These are phyloP conservation scores for Dromas ardeola DNA, from an alignment of 2,113 vertebrate genomes.

Conservation along the genomic window DNA sequence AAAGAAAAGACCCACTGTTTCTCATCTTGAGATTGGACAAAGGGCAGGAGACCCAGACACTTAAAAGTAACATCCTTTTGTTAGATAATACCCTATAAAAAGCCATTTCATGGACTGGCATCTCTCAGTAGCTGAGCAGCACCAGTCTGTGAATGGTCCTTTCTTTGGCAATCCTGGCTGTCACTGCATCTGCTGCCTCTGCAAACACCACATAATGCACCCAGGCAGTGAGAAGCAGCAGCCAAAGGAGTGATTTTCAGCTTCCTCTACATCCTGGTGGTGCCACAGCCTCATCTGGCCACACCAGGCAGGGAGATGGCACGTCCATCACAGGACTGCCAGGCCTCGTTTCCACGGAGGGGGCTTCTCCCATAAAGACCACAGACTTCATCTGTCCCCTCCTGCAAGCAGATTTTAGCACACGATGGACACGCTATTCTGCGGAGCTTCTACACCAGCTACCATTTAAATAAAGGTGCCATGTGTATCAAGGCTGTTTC, in stretches of 20 bases:
- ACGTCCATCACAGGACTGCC: not conserved
- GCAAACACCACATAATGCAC: not conserved
- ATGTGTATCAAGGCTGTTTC: not conserved
- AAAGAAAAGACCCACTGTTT: not conserved
- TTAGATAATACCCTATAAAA: not conserved
- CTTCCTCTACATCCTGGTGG: not conserved
- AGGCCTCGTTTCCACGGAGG: rapidly evolving
- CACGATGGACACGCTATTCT: not conserved
- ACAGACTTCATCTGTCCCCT: not conserved
- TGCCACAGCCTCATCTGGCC: not conserved
- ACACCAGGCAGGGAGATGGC: not conserved
- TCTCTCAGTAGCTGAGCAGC: not conserved
- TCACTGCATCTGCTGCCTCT: not conserved
- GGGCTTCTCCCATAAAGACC: not conserved
- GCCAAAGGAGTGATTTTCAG: not conserved
- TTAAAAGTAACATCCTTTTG: not conserved
- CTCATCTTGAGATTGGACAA: not conserved
- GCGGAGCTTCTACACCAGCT: not conserved
- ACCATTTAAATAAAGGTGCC: not conserved
- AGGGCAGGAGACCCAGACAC: not conserved
- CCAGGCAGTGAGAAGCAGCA: not conserved
- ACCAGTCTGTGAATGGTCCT: not conserved
- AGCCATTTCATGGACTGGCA: not conserved
- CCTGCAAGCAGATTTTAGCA: not conserved
- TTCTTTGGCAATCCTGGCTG: not conserved